Percentiles rank a stretch among this genome's conserved stretches.
Conservation (phyloP, 2,888 invertebrate genomes). For the Amblyjoppa fuscipennis region DNA sequence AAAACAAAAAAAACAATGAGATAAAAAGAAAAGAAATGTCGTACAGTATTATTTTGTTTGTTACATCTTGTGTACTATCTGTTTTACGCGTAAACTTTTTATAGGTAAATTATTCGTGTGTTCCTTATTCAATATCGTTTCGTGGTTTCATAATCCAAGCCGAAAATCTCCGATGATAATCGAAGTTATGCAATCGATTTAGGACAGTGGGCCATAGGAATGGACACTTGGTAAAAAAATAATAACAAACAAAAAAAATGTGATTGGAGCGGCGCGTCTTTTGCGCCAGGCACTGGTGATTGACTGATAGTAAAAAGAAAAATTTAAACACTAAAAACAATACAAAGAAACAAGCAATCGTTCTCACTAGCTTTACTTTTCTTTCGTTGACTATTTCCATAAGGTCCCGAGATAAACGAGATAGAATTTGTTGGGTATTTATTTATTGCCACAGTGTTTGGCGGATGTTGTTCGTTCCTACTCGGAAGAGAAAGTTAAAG, state of each 20-base stretch:
- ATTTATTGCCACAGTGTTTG: conserved; percentile 52
- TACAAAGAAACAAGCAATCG: conserved; percentile 45
- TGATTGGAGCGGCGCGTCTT: conserved; percentile 38
- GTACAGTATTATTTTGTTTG: conserved; percentile 75
- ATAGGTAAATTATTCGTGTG: conserved; percentile 57
- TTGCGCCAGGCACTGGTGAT: conserved; percentile 25
- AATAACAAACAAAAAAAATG: conserved; percentile 8
- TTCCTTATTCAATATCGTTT: conserved; percentile 23
- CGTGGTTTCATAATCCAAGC: conserved; percentile 8
- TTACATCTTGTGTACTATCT: conserved; percentile 54
- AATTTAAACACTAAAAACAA: conserved; percentile 18
- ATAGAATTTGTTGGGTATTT: conserved; percentile 48
- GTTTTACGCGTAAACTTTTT: conserved; percentile 31
- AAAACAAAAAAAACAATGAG: conserved; percentile 28
- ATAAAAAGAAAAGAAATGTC: conserved; percentile 36
- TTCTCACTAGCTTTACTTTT: conserved; percentile 43
- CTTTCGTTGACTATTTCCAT: conserved; percentile 29
- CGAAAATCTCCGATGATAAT: conserved; percentile 47
- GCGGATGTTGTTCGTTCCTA: conserved; percentile 56
- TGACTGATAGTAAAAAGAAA: conserved; percentile 50
- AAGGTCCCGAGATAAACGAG: conserved; percentile 18
- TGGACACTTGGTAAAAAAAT: background rate
- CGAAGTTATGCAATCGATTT: conserved; percentile 20
- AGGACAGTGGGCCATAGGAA: background rate
- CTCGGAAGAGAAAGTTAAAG: conserved; percentile 38